phyloP scores from a whole-genome alignment of 2,888 invertebrate species.

The Molanna angustata region DNA sequence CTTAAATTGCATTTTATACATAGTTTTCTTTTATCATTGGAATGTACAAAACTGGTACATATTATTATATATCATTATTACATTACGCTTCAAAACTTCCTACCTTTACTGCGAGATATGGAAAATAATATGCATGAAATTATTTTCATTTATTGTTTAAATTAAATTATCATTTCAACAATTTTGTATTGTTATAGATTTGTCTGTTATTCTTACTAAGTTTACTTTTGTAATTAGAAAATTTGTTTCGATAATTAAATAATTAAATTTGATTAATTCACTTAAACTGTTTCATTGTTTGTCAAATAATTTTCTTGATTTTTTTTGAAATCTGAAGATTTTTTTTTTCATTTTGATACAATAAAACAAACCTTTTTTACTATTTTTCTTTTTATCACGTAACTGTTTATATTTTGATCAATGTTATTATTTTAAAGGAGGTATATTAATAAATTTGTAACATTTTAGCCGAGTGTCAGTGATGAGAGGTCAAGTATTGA shows the following conservation, averaged over 20 bases:
- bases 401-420: neutral
- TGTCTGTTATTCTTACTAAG: conserved; percentile 14
- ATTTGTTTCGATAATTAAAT: no score
- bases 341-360: neutral
- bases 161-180: conserved; percentile 21
- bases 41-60: conserved; percentile 10
- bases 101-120: conserved; percentile 28
- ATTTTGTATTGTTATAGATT: conserved; percentile 19
- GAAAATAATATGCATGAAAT: conserved; percentile 30
- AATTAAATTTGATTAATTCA: no score
- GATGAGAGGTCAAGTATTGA: conserved; percentile 95
- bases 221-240: no score
- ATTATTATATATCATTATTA: no score
- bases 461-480: conserved; percentile 93
- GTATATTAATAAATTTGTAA: conserved; percentile 18
- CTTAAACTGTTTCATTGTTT: no score
- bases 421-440: neutral
- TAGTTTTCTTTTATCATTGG: conserved; percentile 11
- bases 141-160: conserved; percentile 23
- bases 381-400: neutral
- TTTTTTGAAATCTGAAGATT: neutral
- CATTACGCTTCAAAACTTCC: conserved; percentile 19
- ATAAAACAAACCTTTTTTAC: neutral
- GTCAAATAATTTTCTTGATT: no score
- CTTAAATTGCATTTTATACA: conserved; percentile 7